A percentile compares a stretch with the other conserved stretches of the same genome.
Evolutionary conservation across 2,888 invertebrate species (phyloP).

Genomic region (Cinara cedri): DNA sequence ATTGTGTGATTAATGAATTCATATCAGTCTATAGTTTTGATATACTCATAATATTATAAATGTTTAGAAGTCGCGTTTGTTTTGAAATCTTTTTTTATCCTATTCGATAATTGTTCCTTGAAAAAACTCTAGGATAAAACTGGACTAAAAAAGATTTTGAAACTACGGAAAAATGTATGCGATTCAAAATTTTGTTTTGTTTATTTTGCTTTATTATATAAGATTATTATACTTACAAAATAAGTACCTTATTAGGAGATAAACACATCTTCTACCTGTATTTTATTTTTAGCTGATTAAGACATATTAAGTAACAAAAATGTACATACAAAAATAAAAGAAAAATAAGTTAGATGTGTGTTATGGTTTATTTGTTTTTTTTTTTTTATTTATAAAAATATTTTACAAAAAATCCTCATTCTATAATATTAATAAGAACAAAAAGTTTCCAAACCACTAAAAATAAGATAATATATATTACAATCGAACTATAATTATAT

Average conservation of each 20-base stretch:
- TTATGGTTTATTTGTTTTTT: conserved; percentile 1
- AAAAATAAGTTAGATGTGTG: conserved; percentile 19
- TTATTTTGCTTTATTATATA: no score
- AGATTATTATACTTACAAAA: conserved; percentile 1
- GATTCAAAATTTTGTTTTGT: conserved; percentile 49
- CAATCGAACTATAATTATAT: neutral
- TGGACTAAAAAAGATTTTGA: conserved; percentile 49
- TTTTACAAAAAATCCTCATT: conserved; percentile 26
- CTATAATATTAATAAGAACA: neutral
- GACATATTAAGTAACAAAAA: conserved; percentile 26
- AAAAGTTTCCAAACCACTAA: conserved; percentile 17
- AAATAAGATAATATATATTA: conserved; percentile 8
- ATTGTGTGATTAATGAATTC: neutral
- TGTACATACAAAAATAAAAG: conserved; percentile 49
- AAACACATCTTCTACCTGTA: conserved; percentile 18
- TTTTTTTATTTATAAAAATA: conserved; percentile 4
- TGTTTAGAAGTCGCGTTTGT: neutral
- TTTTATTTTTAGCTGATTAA: conserved; percentile 49
- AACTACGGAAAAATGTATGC: conserved; percentile 28
- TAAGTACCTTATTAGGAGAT: neutral
- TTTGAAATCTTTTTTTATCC: conserved; percentile 52
- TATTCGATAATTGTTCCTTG: conserved; percentile 29
- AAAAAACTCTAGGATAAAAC: conserved; percentile 42
- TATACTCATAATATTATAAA: neutral
- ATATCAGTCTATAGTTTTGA: neutral